Percentiles rank a stretch among this genome's conserved stretches.
Conservation (phyloP, 2,113 vertebrate species). For the Erythrocercus mccallii region DNA sequence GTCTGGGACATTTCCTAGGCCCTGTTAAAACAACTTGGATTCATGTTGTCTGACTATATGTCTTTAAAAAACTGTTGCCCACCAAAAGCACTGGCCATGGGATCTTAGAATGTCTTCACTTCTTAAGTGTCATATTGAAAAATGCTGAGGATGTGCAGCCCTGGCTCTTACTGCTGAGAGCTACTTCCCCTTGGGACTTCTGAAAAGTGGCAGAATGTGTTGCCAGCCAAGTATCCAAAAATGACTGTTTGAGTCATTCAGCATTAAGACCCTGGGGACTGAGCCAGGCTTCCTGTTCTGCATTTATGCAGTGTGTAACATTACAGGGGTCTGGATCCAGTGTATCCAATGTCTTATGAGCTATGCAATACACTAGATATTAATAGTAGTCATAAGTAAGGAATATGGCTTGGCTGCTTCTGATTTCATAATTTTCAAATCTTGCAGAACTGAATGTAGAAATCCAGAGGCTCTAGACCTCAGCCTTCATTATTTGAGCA, state of each 20-base stretch:
- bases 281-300: neutral
- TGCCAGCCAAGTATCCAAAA: neutral
- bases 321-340: neutral
- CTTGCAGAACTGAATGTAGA: neutral
- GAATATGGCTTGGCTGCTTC: neutral
- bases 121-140: neutral
- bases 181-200: neutral
- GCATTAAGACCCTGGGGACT: neutral
- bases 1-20: neutral
- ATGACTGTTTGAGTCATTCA: neutral
- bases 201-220: neutral
- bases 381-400: neutral
- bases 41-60: neutral
- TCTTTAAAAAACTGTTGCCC: neutral
- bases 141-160: neutral
- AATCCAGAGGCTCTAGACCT: neutral
- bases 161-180: neutral
- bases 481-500: neutral
- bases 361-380: neutral
- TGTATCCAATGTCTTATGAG: neutral
- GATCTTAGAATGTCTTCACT: neutral
- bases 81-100: neutral
- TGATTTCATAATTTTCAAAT: neutral
- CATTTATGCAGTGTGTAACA: neutral
- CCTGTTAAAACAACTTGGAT: neutral